Evolutionary conservation across 2,113 vertebrate species (phyloP), one percentile per base, ranked within the genome.

Genomic region (Chiloscyllium plagiosum): DNA sequence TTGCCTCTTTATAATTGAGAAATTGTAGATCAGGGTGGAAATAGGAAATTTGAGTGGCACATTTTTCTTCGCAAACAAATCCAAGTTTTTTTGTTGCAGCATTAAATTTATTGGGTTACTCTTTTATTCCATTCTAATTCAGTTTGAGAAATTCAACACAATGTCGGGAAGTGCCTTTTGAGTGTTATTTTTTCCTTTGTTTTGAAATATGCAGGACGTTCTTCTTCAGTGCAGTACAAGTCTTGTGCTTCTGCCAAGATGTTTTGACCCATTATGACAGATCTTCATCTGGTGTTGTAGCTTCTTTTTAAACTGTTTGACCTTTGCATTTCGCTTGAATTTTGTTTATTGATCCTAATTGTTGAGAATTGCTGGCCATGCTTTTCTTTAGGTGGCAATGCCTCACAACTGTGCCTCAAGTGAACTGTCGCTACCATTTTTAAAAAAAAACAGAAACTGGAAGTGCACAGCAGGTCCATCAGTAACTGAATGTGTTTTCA

Each of bases 331-430:
- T 37, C 33, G 89, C 89, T 92, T 92, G 26, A 29, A 66, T 65
- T 92, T 37, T n/a, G 37, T 37, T 92, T 66, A 66, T 37, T 92
- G 89, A 92, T 92, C 61, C 29, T 92, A 92, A 92, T 92, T 92
- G 33, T 92, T 61, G 66, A 92, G 89, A 20, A 92, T 92, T 92
- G 89, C 89, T 66, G 24, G 33, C 89, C 61, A 50, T 92, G 56
- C 89, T 92, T 92, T 92, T 92, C 89, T 92, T 92, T 92, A 92
- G 89, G 89, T 92, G 89, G 89, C 89, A 90, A 90, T n/a, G 52
- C 29, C 87, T 90, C 52, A 90, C 56, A 90, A 90, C 56, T 66
- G n/a, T 92, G 89, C 89, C 89, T 92, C 89, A 92, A 92, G 89
- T 66, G 89, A 66, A 92, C 61, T 66, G 61, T 66, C 37, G 56